phyloP scores from a whole-genome alignment of 2,888 invertebrate genomes.

The Euphydryas editha region DNA sequence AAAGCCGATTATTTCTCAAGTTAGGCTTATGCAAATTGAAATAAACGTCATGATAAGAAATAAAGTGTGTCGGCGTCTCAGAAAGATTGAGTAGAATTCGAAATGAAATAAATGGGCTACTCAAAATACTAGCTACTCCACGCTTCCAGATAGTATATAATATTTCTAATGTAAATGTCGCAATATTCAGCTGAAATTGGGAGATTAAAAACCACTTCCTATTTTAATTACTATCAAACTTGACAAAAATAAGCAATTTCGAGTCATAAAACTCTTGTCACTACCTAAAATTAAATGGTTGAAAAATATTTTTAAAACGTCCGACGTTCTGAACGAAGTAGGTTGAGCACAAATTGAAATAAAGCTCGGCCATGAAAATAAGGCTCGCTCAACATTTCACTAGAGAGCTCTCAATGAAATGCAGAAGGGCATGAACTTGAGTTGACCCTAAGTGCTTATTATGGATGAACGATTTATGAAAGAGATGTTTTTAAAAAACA shows the following conservation, averaged over 20 bases:
- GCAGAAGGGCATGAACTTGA: conserved; percentile 34
- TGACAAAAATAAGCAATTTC: background rate
- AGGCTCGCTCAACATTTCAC: conserved; percentile 37
- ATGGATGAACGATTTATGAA: conserved; percentile 32
- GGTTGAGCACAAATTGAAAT: conserved; percentile 35
- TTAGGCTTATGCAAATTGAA: no score
- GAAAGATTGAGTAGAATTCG: no score
- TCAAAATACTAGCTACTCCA: no score
- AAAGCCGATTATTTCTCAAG: no score
- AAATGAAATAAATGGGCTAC: no score
- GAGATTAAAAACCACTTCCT: no score
- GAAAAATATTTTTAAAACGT: conserved; percentile 27
- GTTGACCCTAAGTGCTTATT: conserved; percentile 34
- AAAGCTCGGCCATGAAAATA: conserved; percentile 38
- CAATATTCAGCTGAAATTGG: background rate
- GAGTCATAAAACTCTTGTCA: background rate
- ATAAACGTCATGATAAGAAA: no score
- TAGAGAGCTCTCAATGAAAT: conserved; percentile 36
- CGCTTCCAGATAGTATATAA: no score
- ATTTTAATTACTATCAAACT: background rate
- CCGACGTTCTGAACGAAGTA: conserved; percentile 33
- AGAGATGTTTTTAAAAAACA: conserved; percentile 9
- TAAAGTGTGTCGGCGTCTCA: no score
- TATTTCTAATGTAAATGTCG: no score
- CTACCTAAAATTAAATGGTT: conserved; percentile 3